Evolutionary conservation across 2,888 invertebrate species (phyloP).

Genomic region (Altica lythri): DNA sequence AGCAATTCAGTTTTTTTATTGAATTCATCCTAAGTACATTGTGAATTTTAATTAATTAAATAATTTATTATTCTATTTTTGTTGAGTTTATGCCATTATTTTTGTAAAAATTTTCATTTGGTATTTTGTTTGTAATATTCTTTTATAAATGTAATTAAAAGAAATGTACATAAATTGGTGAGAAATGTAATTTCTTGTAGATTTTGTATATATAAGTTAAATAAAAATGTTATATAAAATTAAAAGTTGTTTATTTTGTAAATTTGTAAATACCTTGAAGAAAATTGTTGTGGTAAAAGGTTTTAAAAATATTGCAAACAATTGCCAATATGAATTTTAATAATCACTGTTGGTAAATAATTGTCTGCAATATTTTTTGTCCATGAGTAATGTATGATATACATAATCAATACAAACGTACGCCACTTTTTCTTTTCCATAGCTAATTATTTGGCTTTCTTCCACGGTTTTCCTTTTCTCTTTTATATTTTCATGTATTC

Average conservation of each 20-base stretch:
- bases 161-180: slow-evolving; percentile 32
- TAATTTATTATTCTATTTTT: slow-evolving; percentile 16
- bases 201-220: slow-evolving; percentile 37
- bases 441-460: no score
- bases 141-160: slow-evolving; percentile 3
- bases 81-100: slow-evolving; percentile 6
- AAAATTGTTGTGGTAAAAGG: neutral
- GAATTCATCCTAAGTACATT: neutral
- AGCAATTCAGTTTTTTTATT: slow-evolving; percentile 1
- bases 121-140: slow-evolving; percentile 18
- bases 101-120: slow-evolving; percentile 8
- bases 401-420: no score
- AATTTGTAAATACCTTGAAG: neutral
- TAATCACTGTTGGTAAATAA: no score
- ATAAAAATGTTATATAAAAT: slow-evolving; percentile 27
- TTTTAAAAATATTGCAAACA: slow-evolving; percentile 31
- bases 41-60: slow-evolving; percentile 7
- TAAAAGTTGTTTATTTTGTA: slow-evolving; percentile 17
- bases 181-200: slow-evolving; percentile 27
- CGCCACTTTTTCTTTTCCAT: no score
- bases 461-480: no score
- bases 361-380: no score
- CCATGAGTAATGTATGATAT: no score
- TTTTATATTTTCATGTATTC: no score
- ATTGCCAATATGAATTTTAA: neutral